Conservation (phyloP, 2,113 vertebrate genomes). For the Brachyistius frenatus region DNA sequence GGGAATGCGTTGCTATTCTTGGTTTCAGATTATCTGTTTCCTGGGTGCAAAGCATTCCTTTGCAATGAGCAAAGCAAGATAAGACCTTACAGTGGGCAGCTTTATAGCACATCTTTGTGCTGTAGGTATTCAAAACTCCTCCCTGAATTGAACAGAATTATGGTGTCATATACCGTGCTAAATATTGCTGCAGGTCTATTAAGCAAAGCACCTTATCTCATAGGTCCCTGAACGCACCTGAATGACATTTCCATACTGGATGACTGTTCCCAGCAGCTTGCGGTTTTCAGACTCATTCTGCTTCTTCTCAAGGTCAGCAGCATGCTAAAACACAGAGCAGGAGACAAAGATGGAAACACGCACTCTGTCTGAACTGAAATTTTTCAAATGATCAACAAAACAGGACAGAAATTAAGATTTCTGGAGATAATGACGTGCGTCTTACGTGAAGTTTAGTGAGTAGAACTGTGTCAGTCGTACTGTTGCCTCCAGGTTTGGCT, state of each 20-base stretch:
- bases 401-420: neutral
- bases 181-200: conserved; percentile 8
- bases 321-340: conserved; percentile 87
- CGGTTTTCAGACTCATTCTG: conserved; percentile 99
- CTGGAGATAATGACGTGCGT: conserved; percentile 9
- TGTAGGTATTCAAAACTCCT: conserved; percentile 54
- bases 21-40: conserved; percentile 13
- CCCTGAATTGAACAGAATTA: conserved; percentile 27
- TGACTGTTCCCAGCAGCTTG: conserved; percentile 94
- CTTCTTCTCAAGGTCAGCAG: conserved; percentile 98
- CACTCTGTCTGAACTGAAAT: neutral
- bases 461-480: conserved; percentile 93
- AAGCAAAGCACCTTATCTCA: conserved; percentile 42
- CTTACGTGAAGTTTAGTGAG: conserved; percentile 96
- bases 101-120: conserved; percentile 11
- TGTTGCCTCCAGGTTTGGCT: conserved; percentile 96
- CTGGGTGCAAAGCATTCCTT: conserved; percentile 9
- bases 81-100: conserved; percentile 1
- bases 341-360: neutral
- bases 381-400: neutral
- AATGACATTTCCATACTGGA: conserved; percentile 98
- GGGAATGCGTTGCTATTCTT: conserved; percentile 24
- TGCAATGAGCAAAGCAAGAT: conserved; percentile 8
- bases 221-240: conserved; percentile 84
- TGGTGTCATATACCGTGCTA: neutral